Conservation (phyloP, 92 coral and sea anemone genomes). For the Epizoanthus ramosus region DNA sequence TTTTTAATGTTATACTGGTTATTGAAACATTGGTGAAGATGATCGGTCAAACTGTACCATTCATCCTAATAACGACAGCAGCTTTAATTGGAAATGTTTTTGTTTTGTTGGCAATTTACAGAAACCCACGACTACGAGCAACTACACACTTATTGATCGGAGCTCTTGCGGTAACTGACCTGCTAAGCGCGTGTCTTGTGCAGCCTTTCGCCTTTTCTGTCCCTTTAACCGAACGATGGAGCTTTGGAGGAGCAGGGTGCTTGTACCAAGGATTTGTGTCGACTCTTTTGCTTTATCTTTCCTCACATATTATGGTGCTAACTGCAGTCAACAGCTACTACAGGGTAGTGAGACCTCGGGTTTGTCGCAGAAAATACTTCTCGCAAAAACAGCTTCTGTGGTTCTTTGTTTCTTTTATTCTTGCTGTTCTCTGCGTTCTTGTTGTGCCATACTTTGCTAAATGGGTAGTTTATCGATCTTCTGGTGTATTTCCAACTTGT, state of each 20-base stretch:
- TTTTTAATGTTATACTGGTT: too few species aligned
- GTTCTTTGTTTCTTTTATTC: neutral
- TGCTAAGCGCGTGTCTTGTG: neutral
- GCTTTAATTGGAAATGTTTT: too few species aligned
- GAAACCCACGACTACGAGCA: too few species aligned
- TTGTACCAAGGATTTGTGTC: conserved; percentile 14
- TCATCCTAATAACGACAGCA: too few species aligned
- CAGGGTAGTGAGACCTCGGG: conserved; percentile 4
- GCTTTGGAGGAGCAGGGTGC: neutral
- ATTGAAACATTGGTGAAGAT: too few species aligned
- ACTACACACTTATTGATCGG: too few species aligned
- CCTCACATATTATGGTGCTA: conserved; percentile 24
- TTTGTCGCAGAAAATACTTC: conserved; percentile 13
- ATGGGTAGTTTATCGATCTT: conserved; percentile 5
- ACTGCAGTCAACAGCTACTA: conserved; percentile 23
- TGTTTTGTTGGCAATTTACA: too few species aligned
- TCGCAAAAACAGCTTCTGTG: neutral
- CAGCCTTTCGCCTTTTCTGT: conserved; percentile 12
- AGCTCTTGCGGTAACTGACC: too few species aligned
- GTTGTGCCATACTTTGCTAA: neutral
- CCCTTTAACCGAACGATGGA: conserved; percentile 8
- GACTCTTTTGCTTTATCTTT: conserved; percentile 9
- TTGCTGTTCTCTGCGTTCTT: neutral
- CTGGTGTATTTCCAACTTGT: conserved; percentile 11
- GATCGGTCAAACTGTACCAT: too few species aligned